Evolutionary conservation across 1,140 invertebrate species (phyloP), one percentile per base, ranked within the genome.

Genomic region (Coelopa frigida): DNA sequence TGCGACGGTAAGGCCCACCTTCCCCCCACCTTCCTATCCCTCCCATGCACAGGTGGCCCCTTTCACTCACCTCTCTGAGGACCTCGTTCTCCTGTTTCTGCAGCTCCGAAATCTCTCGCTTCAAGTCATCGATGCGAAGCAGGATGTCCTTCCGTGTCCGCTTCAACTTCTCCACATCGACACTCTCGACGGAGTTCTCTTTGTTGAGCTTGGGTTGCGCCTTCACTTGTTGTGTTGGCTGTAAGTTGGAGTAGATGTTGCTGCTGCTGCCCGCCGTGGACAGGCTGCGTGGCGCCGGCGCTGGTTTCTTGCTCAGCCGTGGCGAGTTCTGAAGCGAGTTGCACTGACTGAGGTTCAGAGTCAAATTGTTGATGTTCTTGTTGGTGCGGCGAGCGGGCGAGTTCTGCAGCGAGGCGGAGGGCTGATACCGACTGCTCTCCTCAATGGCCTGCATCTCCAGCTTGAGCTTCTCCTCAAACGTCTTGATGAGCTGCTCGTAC

Each of bases 1-100:
- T n/a, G n/a, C n/a, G n/a, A n/a, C n/a, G n/a, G n/a, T n/a, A n/a
- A n/a, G n/a, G n/a, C n/a, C n/a, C n/a, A n/a, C n/a, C n/a, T n/a
- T n/a, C n/a, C n/a, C n/a, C n/a, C n/a, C n/a, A n/a, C n/a, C n/a
- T n/a, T 22, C 36, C 8, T 11, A 38, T 23, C 36, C 24, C 24
- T 38, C 20, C 24, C 6, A 11, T 5, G 20, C 20, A 17, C 7
- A 2, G 2, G 20, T 35, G 8, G 20, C 11, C 23, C 15, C 29
- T 42, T 17, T 37, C 14, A 48, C 27, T 11, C 0, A 87, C 72
- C 76, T 75, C 77, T 55, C 59, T 71, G 67, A 82, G 83, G 39
- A 76, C 60, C 55, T 78, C 74, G 22, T 75, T 67, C 64, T 86
- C 83, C 52, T 70, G 73, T 40, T 68, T 68, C 57, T 72, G 76